Evolutionary conservation across 2,888 invertebrate species (phyloP).

Genomic region (Dolichomitus sp.): DNA sequence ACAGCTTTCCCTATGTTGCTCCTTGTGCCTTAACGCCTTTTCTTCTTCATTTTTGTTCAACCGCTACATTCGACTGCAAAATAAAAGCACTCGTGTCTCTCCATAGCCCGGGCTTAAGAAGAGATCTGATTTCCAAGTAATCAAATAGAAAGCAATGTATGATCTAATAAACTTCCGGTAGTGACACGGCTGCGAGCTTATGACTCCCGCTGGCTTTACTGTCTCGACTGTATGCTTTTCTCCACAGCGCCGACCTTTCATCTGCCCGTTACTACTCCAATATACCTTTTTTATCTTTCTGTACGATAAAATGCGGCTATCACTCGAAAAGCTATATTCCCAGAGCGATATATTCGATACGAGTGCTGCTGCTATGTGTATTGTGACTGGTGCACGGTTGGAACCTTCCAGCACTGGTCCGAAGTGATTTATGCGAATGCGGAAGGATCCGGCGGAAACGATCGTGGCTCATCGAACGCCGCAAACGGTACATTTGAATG

Average conservation of each 20-base stretch:
- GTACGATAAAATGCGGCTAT: slow-evolving; percentile 11
- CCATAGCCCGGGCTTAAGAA: slow-evolving; percentile 23
- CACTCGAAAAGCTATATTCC: slow-evolving; percentile 28
- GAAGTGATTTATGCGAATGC: slow-evolving; percentile 46
- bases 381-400: slow-evolving; percentile 7
- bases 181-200: slow-evolving; percentile 65
- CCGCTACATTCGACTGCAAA: not conserved
- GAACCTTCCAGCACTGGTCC: slow-evolving; percentile 38
- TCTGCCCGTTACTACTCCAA: slow-evolving; percentile 6
- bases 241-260: slow-evolving; percentile 16
- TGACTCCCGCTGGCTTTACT: slow-evolving; percentile 36
- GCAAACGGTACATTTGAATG: slow-evolving; percentile 47
- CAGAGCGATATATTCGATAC: slow-evolving; percentile 22
- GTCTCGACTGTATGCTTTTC: not conserved
- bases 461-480: slow-evolving; percentile 44
- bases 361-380: slow-evolving; percentile 17
- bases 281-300: slow-evolving; percentile 12
- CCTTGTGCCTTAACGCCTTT: not conserved
- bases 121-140: slow-evolving; percentile 76
- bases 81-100: not conserved
- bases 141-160: slow-evolving; percentile 79
- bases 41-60: slow-evolving; percentile 21
- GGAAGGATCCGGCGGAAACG: slow-evolving; percentile 38
- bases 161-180: slow-evolving; percentile 76
- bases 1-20: not conserved